Base-by-base conservation (phyloP, 2,797 vertebrate genomes). In the Odontamblyopus lacepedii region DNA sequence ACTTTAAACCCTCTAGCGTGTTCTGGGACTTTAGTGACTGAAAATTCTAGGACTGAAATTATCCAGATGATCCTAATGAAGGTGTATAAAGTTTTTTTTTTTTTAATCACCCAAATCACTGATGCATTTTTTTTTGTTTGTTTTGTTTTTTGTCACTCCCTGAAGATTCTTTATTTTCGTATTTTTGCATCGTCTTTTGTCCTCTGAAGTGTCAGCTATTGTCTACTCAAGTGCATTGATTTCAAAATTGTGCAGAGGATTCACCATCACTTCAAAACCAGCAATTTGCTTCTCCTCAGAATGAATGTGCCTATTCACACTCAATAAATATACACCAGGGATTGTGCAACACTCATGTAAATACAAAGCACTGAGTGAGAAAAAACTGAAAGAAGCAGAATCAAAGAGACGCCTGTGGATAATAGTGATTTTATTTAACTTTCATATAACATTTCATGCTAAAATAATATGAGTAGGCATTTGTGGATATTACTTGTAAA, bases 191-290 rank as follows among this genome's bases (percentile, higher is more conserved):
- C 67, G 26, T 6, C 35, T 4, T 9, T 69, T 27, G 27, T 44
- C 16, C 60, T 63, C 53, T 59, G 63, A 66, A 78, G 70, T 74
- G 9, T 59, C 56, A 66, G 66, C 23, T 41, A 70, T 75, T 74
- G 55, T 80, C 41, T 73, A 30, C 27, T 71, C 69, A 59, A 72
- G 44, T 50, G 62, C 73, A 83, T 70, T 48, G 74, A 80, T 81
- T 79, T 26, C 72, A 60, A 78, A 72, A 59, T 76, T n/a, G 18
- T 48, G 57, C 29, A 5, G 32, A 60, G 35, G 63, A 63, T n/a
- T 7, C 67, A 66, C 38, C 30, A 35, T 6, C 29, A 27, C 69
- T 70, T 74, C 29, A 73, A 75, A 63, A 55, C 59, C 13, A 63
- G 63, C 51, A 51, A 69, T 72, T 83, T 71, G 50, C 44, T 56